These are phyloP conservation scores for Octodonta nipae DNA, from an alignment of 2,888 invertebrate genomes.

Conservation along the genomic window DNA sequence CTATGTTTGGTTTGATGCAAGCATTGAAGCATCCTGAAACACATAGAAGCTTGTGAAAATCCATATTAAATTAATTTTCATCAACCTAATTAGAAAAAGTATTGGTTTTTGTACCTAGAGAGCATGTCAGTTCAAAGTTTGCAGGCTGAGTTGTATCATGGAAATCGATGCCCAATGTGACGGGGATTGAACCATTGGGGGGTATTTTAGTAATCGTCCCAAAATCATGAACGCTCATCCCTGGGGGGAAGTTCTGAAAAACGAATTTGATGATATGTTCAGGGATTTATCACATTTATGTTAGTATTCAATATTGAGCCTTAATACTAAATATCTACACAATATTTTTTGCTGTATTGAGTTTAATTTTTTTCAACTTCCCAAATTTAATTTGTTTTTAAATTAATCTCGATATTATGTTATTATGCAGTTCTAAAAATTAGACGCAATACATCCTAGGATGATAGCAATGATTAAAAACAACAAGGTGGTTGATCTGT, in stretches of 20 bases:
- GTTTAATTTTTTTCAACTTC: too few species aligned
- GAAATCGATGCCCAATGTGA: constrained; percentile 76
- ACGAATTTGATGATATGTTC: too few species aligned
- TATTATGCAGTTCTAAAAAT: too few species aligned
- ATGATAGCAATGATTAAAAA: too few species aligned
- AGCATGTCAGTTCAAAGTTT: constrained; percentile 60
- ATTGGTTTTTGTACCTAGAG: constrained; percentile 37
- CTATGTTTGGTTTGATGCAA: constrained; percentile 66
- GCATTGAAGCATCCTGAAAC: constrained; percentile 44
- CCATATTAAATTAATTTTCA: constrained; percentile 2
- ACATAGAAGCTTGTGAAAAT: constrained; percentile 1
- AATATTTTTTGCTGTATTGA: too few species aligned
- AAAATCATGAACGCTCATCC: constrained; percentile 65
- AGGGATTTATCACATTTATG: constrained; percentile 6
- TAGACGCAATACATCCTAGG: too few species aligned
- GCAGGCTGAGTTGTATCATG: constrained; percentile 85
- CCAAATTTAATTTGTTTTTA: too few species aligned
- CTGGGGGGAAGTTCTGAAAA: constrained; percentile 48
- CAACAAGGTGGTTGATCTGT: too few species aligned
- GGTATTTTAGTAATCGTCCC: constrained; percentile 51
- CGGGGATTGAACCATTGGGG: constrained; percentile 49
- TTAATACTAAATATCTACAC: too few species aligned
- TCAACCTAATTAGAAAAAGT: background rate
- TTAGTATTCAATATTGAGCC: too few species aligned
- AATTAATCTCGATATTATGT: too few species aligned